A percentile compares a stretch with the other conserved stretches of the same genome.
These are phyloP conservation scores for Stenopsyche tienmushanensis DNA, from an alignment of 1,140 invertebrate species.

Conservation along the genomic window DNA sequence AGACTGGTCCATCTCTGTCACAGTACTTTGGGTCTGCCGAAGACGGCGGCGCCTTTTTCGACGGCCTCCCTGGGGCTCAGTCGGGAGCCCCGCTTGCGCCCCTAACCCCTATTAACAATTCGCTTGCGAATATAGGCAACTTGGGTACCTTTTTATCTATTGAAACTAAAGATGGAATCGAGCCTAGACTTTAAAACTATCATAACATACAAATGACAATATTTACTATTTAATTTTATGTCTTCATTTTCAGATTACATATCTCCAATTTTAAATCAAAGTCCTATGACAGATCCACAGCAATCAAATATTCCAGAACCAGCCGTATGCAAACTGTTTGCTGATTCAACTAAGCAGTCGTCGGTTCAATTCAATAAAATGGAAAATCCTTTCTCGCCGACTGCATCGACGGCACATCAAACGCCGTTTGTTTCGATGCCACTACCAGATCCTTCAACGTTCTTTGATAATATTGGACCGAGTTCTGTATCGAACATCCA, in stretches of 20 bases:
- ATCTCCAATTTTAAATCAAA: neutral
- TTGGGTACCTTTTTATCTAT: no score
- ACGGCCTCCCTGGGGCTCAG: constrained; percentile 44
- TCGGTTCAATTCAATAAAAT: no score
- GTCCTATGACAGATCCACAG: constrained; percentile 8
- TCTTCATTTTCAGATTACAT: neutral
- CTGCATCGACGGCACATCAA: constrained; percentile 30
- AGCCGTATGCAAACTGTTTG: constrained; percentile 52
- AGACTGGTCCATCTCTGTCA: no score
- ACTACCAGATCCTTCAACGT: constrained; percentile 53
- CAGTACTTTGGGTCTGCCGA: constrained; percentile 37
- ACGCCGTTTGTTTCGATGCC: constrained; percentile 39
- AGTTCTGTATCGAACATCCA: constrained; percentile 42
- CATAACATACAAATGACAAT: neutral
- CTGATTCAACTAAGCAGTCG: no score
- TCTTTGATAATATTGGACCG: constrained; percentile 54
- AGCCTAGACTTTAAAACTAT: no score
- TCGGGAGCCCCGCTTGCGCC: constrained; percentile 43
- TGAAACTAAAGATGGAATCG: no score
- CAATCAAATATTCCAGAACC: no score
- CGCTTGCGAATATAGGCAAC: constrained; percentile 47
- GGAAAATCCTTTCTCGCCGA: no score
- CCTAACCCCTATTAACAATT: constrained; percentile 44
- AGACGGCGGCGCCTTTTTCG: constrained; percentile 39
- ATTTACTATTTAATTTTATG: neutral